A percentile compares a stretch with the other conserved stretches of the same genome.
Evolutionary conservation across 2,797 vertebrate species (phyloP).

Genomic region (Bovichtus diacanthus): DNA sequence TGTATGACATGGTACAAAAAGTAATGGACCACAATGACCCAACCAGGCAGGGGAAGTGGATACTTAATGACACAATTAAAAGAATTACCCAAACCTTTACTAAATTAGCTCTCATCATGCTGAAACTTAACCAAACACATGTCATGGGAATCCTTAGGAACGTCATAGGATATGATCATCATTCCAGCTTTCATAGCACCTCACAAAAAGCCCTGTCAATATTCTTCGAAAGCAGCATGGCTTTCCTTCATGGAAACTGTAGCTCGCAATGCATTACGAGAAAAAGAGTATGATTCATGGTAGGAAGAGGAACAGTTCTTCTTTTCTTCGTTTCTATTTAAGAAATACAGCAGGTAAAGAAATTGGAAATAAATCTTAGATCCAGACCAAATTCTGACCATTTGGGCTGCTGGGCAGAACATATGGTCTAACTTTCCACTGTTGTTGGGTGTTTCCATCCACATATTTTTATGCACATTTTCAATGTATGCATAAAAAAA

Average conservation of each 20-base stretch:
- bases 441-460: too few species aligned
- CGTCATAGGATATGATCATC: neutral
- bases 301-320: neutral
- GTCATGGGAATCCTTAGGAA: neutral
- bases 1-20: neutral
- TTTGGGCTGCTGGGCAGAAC: too few species aligned
- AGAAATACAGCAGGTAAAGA: too few species aligned
- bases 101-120: neutral
- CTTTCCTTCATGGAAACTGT: neutral
- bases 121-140: neutral
- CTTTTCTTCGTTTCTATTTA: neutral
- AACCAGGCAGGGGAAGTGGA: neutral
- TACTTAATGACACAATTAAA: neutral
- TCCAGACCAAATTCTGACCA: neutral
- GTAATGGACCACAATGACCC: neutral
- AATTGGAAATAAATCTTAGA: too few species aligned
- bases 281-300: neutral
- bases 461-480: too few species aligned
- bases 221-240: neutral
- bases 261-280: too few species aligned
- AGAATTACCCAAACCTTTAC: neutral
- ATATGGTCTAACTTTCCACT: too few species aligned
- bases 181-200: neutral
- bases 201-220: neutral
- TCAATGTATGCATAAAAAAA: too few species aligned